Evolutionary conservation across 2,888 invertebrate species (phyloP).

Genomic region (Drosophila rellima): DNA sequence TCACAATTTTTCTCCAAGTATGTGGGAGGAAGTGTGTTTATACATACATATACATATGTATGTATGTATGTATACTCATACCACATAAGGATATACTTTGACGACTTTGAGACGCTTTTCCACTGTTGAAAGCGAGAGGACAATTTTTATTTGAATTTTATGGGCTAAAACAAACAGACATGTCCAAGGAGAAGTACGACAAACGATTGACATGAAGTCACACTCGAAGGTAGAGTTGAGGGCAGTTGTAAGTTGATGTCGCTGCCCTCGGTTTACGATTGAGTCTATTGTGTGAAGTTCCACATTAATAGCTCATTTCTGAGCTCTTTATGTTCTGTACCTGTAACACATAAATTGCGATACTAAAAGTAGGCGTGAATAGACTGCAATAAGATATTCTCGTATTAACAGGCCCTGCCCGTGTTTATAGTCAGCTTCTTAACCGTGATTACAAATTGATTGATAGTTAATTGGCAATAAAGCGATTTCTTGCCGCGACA

Average conservation of each 20-base stretch:
- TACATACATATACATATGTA: too few species aligned
- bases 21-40: neutral
- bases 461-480: slow-evolving; percentile 19
- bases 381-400: slow-evolving; percentile 1
- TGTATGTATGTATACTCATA: neutral
- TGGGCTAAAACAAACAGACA: slow-evolving; percentile 31
- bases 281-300: slow-evolving; percentile 19
- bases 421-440: neutral
- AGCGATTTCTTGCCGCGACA: neutral
- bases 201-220: slow-evolving; percentile 15
- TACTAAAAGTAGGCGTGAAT: slow-evolving; percentile 23
- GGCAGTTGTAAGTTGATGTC: slow-evolving; percentile 1
- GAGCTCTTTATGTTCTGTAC: slow-evolving; percentile 27
- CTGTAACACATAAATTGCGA: slow-evolving; percentile 28
- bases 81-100: slow-evolving; percentile 12
- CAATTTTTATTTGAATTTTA: slow-evolving; percentile 49
- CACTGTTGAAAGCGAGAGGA: slow-evolving; percentile 25
- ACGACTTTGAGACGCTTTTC: neutral
- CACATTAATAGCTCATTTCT: slow-evolving; percentile 34
- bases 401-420: slow-evolving; percentile 5
- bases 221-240: neutral
- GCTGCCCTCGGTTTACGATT: slow-evolving; percentile 31
- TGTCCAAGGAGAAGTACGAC: slow-evolving; percentile 8
- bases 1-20: slow-evolving; percentile 8
- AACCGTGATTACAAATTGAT: slow-evolving; percentile 22